Percentiles rank a stretch among this genome's conserved stretches.
Evolutionary conservation across 2,113 vertebrate genomes (phyloP).

Genomic region (Zootoca vivipara): DNA sequence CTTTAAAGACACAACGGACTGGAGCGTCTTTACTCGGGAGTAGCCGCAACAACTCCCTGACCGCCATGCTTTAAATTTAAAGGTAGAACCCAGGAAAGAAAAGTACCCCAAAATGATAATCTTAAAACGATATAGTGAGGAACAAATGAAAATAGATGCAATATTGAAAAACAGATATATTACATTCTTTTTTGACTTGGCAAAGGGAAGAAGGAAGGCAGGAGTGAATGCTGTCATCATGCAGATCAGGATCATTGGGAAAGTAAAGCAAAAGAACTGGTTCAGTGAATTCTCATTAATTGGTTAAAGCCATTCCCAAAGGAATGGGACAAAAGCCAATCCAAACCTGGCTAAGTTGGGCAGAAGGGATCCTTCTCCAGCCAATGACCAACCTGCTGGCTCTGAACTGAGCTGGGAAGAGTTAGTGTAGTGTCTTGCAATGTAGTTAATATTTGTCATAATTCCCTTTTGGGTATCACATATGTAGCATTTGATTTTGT

Average conservation of each 20-base stretch:
- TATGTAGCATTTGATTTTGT: not conserved
- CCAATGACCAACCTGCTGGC: not conserved
- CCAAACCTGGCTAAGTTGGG: not conserved
- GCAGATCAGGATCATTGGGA: no score
- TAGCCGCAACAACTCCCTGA: no score
- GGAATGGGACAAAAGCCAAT: fast-evolving
- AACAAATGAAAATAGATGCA: not conserved
- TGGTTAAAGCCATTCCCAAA: not conserved
- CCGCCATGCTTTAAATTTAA: not conserved
- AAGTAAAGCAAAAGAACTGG: not conserved
- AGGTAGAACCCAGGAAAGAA: not conserved
- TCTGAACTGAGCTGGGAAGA: not conserved
- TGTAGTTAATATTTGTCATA: not conserved
- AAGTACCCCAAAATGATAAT: not conserved
- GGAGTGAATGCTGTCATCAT: not conserved
- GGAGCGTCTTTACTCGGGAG: no score
- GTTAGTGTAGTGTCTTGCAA: not conserved
- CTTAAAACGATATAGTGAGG: not conserved
- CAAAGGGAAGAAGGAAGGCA: not conserved
- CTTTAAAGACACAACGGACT: no score
- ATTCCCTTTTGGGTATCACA: not conserved
- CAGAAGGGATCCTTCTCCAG: not conserved
- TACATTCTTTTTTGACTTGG: not conserved
- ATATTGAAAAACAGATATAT: not conserved
- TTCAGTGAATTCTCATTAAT: not conserved